These are phyloP conservation scores for human DNA, from an alignment of 2,113 vertebrate species.

Conservation along the genomic window GRCh38 chr15:37095501-37096000, in stretches of 20 bases:
- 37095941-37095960: conserved; percentile 65
- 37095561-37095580: conserved; percentile 99
- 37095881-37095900: not conserved
- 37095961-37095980: conserved; percentile 42
- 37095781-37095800: conserved; percentile 19
- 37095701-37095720: not conserved
- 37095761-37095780: not conserved
- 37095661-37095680: not conserved
- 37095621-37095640: conserved; percentile 68
- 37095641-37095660: not conserved
- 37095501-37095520: not conserved
- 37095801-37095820: not conserved
- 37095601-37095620: conserved; percentile 97
- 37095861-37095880: not conserved
- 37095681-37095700: not conserved
- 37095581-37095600: conserved; percentile 99
- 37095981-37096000: conserved; percentile 65
- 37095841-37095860: not conserved
- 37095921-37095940: conserved; percentile 50
- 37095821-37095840: not conserved
- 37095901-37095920: not conserved
- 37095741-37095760: not conserved
- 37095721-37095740: not conserved
- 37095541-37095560: conserved; percentile 77
- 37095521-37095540: not conserved